Conservation (phyloP, 2,797 vertebrate species). For the Sebastes aleutianus region DNA sequence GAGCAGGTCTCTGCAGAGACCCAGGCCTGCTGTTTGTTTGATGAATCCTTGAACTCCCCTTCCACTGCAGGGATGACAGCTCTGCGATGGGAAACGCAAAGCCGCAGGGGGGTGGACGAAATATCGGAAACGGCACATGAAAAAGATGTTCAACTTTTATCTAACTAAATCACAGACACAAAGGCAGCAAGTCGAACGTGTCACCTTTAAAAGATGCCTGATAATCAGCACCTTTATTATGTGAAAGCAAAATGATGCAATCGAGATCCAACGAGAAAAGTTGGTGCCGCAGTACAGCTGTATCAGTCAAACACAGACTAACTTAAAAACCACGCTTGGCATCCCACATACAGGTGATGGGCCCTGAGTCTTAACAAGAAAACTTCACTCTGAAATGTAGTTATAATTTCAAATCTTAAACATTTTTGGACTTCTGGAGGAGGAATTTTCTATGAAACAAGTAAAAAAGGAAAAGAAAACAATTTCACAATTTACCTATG, state of each 20-base stretch:
- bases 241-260: constrained; percentile 18
- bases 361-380: neutral
- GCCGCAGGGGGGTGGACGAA: neutral
- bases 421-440: neutral
- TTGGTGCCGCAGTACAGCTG: constrained; percentile 1
- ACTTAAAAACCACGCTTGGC: neutral
- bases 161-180: neutral
- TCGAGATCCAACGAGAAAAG: neutral
- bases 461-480: no score
- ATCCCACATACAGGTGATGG: neutral
- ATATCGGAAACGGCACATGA: constrained; percentile 3
- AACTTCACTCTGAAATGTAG: neutral
- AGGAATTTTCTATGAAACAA: no score
- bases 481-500: no score
- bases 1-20: constrained; percentile 53
- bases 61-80: constrained; percentile 44
- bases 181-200: neutral
- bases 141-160: neutral
- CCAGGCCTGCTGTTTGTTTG: constrained; percentile 51
- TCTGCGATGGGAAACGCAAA: neutral
- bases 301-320: neutral
- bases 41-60: constrained; percentile 72
- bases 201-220: neutral
- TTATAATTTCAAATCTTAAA: neutral
- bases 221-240: neutral